Conservation (phyloP, 2,797 vertebrate species). For the Cephalopachus bancanus region DNA sequence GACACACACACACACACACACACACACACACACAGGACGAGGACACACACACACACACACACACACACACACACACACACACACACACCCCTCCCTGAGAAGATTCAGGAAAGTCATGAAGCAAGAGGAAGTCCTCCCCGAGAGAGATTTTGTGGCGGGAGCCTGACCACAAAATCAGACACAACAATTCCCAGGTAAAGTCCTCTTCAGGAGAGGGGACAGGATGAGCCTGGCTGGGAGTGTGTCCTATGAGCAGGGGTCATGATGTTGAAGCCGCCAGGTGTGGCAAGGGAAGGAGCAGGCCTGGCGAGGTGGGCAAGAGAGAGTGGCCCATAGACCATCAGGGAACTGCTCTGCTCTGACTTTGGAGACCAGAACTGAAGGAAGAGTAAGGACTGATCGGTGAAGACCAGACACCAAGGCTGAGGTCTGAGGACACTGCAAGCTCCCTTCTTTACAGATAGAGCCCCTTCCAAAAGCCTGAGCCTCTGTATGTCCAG, state of each 20-base stretch:
- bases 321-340: not conserved
- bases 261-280: not conserved
- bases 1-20: too few relatives aligned
- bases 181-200: not conserved
- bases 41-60: too few relatives aligned
- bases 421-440: not conserved
- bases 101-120: not conserved
- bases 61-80: not conserved
- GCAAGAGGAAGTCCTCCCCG: not conserved
- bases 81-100: not conserved
- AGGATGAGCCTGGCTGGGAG: too few relatives aligned
- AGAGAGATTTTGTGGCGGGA: not conserved
- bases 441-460: not conserved
- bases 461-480: not conserved
- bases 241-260: not conserved
- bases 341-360: not conserved
- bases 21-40: too few relatives aligned
- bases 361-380: not conserved
- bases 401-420: not conserved
- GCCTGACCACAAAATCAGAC: not conserved
- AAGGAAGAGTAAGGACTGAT: not conserved
- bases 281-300: not conserved
- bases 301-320: not conserved
- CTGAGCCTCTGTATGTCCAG: not conserved
- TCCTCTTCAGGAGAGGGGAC: fast-evolving